phyloP scores from a whole-genome alignment of 2,113 vertebrate species.

The Sorex araneus region DNA sequence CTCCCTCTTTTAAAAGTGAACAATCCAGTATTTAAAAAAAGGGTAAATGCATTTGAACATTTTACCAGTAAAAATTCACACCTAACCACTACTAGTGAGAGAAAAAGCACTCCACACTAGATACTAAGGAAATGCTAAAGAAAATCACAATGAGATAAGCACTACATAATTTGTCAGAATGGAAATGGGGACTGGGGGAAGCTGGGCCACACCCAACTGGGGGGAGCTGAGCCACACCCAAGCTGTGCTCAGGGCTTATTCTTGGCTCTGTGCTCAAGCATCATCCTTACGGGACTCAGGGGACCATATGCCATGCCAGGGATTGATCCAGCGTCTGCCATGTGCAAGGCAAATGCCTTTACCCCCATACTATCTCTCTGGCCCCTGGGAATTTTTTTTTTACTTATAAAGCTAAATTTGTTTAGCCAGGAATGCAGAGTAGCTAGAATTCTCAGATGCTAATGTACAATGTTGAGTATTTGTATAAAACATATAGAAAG shows the following conservation, averaged over 20 bases:
- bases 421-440: neutral
- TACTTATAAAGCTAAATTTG: neutral
- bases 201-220: too few relatives aligned
- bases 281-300: too few relatives aligned
- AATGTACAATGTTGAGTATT: neutral
- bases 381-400: neutral
- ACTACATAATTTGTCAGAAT: neutral
- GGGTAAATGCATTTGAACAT: neutral
- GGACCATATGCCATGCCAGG: too few relatives aligned
- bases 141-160: neutral
- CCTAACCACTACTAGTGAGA: neutral
- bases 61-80: slow-evolving; percentile 14
- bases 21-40: neutral
- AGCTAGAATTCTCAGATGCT: neutral
- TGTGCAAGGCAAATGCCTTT: too few relatives aligned
- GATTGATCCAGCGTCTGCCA: too few relatives aligned
- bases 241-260: too few relatives aligned
- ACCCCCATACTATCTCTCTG: too few relatives aligned
- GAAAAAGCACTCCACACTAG: neutral
- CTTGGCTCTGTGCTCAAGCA: too few relatives aligned
- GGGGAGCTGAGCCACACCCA: too few relatives aligned
- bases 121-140: slow-evolving; percentile 6
- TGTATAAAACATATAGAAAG: neutral
- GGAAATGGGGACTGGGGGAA: too few relatives aligned
- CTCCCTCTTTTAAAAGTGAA: slow-evolving; percentile 1